A percentile compares a stretch with the other conserved stretches of the same genome.
These are phyloP conservation scores for Corydoras sp. DNA, from an alignment of 2,113 vertebrate species.

Conservation along the genomic window DNA sequence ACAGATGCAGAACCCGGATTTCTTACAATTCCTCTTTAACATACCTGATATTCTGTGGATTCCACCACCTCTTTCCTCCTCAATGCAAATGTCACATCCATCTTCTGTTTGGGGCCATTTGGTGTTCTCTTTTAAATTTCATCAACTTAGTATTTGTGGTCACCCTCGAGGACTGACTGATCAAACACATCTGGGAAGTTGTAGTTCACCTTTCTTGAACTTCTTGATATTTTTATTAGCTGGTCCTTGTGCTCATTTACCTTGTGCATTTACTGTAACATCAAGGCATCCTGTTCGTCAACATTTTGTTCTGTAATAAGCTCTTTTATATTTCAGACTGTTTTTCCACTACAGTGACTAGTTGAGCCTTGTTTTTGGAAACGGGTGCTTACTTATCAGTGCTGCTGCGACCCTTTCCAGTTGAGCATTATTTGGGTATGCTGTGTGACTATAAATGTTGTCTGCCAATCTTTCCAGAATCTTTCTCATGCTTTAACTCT, in stretches of 20 bases:
- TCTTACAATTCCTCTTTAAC: conserved; percentile 6
- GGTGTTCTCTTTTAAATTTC: conserved; percentile 30
- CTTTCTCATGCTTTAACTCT: conserved; percentile 29
- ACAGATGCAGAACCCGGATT: too few species aligned
- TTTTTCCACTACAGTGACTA: conserved; percentile 22
- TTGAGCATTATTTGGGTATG: conserved; percentile 25
- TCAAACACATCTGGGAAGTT: conserved; percentile 23
- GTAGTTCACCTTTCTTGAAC: conserved; percentile 12
- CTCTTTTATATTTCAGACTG: conserved; percentile 35
- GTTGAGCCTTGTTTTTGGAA: conserved; percentile 13
- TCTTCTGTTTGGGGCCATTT: conserved; percentile 12
- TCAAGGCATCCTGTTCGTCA: conserved; percentile 12
- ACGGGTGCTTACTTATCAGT: conserved; percentile 25
- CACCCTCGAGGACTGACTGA: conserved; percentile 18
- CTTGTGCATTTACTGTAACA: neutral
- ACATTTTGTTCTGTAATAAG: conserved; percentile 21
- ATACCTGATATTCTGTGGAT: conserved; percentile 17
- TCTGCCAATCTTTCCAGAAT: conserved; percentile 34
- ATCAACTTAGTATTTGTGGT: conserved; percentile 12
- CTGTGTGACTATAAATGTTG: conserved; percentile 23
- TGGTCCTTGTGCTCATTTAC: neutral
- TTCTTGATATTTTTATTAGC: conserved; percentile 27
- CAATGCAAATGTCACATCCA: conserved; percentile 17
- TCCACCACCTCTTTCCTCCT: neutral
- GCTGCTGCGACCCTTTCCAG: conserved; percentile 29